Conservation (phyloP, 2,888 invertebrate species). For the Shargacucullia verbasci region DNA sequence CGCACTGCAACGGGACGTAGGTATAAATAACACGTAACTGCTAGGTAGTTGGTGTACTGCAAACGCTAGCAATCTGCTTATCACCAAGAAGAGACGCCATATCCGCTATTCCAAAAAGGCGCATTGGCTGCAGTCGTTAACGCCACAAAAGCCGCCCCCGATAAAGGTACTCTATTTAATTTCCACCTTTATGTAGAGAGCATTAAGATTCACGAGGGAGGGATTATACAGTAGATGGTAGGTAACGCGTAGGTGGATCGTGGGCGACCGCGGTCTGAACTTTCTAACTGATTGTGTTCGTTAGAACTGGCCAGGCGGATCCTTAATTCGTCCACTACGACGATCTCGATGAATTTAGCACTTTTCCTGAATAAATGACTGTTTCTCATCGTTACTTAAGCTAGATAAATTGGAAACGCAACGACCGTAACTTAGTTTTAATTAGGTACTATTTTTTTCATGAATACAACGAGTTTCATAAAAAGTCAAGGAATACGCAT, state of each 20-base stretch:
- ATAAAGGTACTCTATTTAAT: conserved; percentile 9
- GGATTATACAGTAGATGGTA: background rate
- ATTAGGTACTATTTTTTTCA: too few species aligned
- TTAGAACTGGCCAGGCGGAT: background rate
- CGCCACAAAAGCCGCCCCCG: conserved; percentile 4
- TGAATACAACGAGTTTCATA: too few species aligned
- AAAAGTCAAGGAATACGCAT: too few species aligned
- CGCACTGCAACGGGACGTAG: too few species aligned
- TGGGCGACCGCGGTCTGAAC: conserved; percentile 3
- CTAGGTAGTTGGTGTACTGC: too few species aligned
- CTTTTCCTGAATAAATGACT: background rate
- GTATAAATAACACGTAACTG: too few species aligned
- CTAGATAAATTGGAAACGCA: too few species aligned
- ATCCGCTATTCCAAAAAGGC: conserved; percentile 2
- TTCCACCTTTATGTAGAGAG: conserved; percentile 1
- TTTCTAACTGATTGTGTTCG: conserved; percentile 16
- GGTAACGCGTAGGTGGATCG: conserved; percentile 4
- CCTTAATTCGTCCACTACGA: too few species aligned
- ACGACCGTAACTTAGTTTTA: too few species aligned
- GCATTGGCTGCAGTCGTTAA: conserved; percentile 13
- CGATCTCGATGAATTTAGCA: too few species aligned
- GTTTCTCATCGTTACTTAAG: too few species aligned
- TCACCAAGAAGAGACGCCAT: background rate
- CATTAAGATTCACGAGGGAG: conserved; percentile 6
- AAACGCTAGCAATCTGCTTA: conserved; percentile 12